Evolutionary conservation across 2,113 vertebrate genomes (phyloP), one percentile per base, ranked within the genome.

Genomic region (Sapayoa aenigma): DNA sequence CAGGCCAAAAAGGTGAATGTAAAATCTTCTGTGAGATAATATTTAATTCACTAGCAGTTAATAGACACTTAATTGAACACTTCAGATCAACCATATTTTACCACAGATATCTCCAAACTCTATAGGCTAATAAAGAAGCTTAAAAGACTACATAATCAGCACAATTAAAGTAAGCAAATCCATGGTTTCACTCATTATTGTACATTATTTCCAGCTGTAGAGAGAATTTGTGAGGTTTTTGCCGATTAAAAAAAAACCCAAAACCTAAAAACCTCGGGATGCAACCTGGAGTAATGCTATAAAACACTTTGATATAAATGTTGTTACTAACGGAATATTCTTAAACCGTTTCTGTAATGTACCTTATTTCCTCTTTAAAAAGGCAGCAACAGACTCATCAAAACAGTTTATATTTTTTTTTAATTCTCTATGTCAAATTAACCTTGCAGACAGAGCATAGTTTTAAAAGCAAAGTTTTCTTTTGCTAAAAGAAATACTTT

Each of bases 381-480:
- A 74, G 24, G 39, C 66, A 59, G n/a, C 28, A 16, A 62, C 7
- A 80, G 30, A 33, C 20, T 58, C 30, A 67, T 88, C 33, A 60
- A 11, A 89, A 37, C 6, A 53, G 23, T 68, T 82, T 78, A 49
- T 58, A 53, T 50, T 47, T 83, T 58, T 79, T 53, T 77, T 81
- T 44, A 75, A 69, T 42, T 87, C 11, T 69, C 33, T 49, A 1
- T 27, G 37, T 79, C 79, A 71, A 84, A 79, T 39, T 84, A 65
- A 76, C 39, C 14, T 76, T 67, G 13, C 12, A 71, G 19, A 16
- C 39, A 79, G 44, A 33, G 23, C 12, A 33, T 14, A 76, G 28
- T 83, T 94, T 94, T 66, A 71, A 89, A 96, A 60, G 9, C 18
- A 44, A 93, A 65, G 22, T 68, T 94, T 72, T 25, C 22, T 92